Evolutionary conservation across 1,140 invertebrate species (phyloP).

Genomic region (Patella vulgata): DNA sequence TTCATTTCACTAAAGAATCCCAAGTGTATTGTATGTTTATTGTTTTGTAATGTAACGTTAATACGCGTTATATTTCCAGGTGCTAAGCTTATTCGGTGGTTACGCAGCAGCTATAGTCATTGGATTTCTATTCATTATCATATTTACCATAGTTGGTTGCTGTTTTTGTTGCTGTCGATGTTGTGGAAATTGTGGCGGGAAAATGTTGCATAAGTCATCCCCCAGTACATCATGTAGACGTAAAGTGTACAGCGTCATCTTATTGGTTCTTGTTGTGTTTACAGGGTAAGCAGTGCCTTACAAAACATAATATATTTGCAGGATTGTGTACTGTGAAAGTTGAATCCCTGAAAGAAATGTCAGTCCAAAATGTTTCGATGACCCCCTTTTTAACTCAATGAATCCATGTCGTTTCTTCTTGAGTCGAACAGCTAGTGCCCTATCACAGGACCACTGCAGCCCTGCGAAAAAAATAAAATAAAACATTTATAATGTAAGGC

Average conservation of each 20-base stretch:
- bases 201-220: constrained; percentile 68
- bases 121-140: constrained; percentile 71
- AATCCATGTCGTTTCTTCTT: constrained; percentile 1
- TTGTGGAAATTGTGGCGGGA: constrained; percentile 77
- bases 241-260: constrained; percentile 75
- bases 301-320: background rate
- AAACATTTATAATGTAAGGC: too few relatives aligned
- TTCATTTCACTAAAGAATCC: too few relatives aligned
- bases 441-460: background rate
- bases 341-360: background rate
- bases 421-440: background rate
- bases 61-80: too few relatives aligned
- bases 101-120: constrained; percentile 69
- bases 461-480: background rate
- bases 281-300: constrained; percentile 76
- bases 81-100: too few relatives aligned
- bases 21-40: too few relatives aligned
- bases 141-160: constrained; percentile 74
- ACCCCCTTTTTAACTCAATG: background rate
- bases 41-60: too few relatives aligned
- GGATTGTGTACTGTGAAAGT: background rate
- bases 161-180: constrained; percentile 86
- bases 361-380: background rate
- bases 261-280: constrained; percentile 76
- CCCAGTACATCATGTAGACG: constrained; percentile 71